phyloP scores from a whole-genome alignment of 1,140 invertebrate genomes.

The Aphis gossypii region DNA sequence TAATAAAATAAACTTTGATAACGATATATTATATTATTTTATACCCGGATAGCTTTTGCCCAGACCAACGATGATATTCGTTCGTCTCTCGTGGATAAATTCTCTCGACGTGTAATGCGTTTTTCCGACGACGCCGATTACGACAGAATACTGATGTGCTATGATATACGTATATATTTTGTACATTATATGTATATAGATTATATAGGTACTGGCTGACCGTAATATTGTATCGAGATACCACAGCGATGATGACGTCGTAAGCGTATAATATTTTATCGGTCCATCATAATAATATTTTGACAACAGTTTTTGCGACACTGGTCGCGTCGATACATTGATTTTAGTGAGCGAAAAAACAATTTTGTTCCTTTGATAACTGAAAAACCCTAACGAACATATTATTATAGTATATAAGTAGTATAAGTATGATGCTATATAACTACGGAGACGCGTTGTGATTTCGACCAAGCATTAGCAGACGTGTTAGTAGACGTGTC shows the following conservation, averaged over 20 bases:
- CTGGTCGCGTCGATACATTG: background rate
- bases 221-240: background rate
- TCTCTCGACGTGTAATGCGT: background rate
- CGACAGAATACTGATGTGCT: background rate
- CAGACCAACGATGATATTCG: background rate
- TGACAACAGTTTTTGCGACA: background rate
- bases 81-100: background rate
- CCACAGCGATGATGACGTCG: background rate
- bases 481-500: background rate
- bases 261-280: background rate
- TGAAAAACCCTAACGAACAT: background rate
- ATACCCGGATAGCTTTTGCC: background rate
- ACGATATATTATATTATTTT: background rate
- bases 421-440: background rate
- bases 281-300: background rate
- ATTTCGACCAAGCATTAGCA: background rate
- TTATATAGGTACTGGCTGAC: background rate
- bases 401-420: background rate
- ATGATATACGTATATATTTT: background rate
- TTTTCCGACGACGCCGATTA: background rate
- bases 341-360: background rate
- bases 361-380: background rate
- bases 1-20: slow-evolving; percentile 3
- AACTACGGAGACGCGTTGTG: background rate
- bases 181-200: background rate